A percentile compares a stretch with the other conserved stretches of the same genome.
Conservation (phyloP, 1,140 invertebrate species). For the Lucilia cuprina region DNA sequence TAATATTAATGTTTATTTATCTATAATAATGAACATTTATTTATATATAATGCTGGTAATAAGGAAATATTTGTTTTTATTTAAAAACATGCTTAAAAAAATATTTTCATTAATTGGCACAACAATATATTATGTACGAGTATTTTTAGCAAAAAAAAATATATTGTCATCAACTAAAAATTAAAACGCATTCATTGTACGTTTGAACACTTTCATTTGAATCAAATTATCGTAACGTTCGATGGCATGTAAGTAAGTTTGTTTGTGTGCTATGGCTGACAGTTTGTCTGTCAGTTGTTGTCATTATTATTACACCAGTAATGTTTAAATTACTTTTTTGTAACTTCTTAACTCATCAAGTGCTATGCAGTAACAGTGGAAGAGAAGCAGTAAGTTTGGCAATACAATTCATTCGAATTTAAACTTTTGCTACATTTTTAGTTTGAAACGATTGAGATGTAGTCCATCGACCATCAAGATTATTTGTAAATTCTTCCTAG, state of each 20-base stretch:
- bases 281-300: background rate
- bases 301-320: constrained; percentile 15
- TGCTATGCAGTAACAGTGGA: background rate
- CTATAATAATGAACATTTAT: background rate
- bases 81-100: constrained; percentile 14
- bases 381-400: background rate
- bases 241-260: background rate
- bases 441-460: no score
- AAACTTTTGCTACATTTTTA: no score
- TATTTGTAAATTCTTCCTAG: no score
- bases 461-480: no score
- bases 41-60: background rate
- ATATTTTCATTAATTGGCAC: constrained; percentile 32
- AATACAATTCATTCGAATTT: no score
- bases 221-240: constrained; percentile 18
- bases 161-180: background rate
- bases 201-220: constrained; percentile 18
- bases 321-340: background rate
- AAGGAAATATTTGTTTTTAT: constrained; percentile 7
- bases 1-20: background rate
- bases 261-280: background rate
- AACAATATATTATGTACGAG: background rate
- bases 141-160: background rate
- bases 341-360: background rate
- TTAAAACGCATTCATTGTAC: background rate